phyloP scores from a whole-genome alignment of 2,797 vertebrate species.

The Rachycentron canadum region DNA sequence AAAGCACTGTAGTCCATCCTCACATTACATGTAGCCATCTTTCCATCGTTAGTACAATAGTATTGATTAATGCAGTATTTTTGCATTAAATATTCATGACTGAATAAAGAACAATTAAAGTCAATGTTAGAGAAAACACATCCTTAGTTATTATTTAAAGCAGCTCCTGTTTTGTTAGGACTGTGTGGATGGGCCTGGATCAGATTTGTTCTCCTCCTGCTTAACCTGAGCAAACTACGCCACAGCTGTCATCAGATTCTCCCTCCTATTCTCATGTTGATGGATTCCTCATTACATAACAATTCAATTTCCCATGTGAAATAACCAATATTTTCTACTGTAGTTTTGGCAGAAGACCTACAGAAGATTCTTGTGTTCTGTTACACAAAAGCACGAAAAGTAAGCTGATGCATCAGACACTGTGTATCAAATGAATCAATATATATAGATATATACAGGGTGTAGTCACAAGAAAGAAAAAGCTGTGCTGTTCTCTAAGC shows the following conservation, averaged over 20 bases:
- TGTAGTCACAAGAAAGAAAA: constrained; percentile 3
- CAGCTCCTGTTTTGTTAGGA: neutral
- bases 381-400: neutral
- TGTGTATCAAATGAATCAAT: neutral
- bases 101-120: neutral
- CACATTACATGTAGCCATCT: neutral
- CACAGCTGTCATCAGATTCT: neutral
- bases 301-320: no score
- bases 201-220: neutral
- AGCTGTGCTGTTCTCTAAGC: neutral
- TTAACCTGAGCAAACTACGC: neutral
- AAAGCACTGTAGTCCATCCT: neutral
- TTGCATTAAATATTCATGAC: constrained; percentile 4
- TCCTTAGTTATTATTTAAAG: neutral
- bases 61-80: neutral
- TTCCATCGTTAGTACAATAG: neutral
- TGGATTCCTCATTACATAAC: neutral
- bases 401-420: neutral
- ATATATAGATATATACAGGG: neutral
- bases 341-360: neutral
- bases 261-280: neutral
- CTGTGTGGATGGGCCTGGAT: neutral
- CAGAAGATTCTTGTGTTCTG: neutral
- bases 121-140: neutral
- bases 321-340: neutral